These are phyloP conservation scores for Varanus komodoensis DNA, from an alignment of 2,113 vertebrate genomes.

Conservation along the genomic window DNA sequence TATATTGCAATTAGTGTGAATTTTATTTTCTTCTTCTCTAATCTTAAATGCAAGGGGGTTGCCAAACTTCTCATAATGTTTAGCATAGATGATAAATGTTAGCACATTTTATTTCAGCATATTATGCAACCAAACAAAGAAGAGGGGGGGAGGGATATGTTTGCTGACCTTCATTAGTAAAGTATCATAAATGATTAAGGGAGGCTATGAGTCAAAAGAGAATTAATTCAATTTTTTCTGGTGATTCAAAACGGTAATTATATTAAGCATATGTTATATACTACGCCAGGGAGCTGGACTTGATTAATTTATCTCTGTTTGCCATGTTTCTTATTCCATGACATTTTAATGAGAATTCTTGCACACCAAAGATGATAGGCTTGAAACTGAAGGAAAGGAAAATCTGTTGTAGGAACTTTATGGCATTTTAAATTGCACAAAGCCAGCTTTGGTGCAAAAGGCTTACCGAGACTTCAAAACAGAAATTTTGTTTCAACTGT, in stretches of 20 bases:
- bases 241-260: background rate
- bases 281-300: background rate
- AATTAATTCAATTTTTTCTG: conserved; percentile 17
- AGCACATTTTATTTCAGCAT: background rate
- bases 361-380: background rate
- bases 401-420: background rate
- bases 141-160: background rate
- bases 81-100: background rate
- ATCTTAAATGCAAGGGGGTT: background rate
- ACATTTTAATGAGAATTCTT: conserved; percentile 4
- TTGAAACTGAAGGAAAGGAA: background rate
- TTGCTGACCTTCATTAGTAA: conserved; percentile 23
- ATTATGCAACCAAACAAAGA: background rate
- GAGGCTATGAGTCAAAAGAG: background rate
- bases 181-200: background rate
- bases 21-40: background rate
- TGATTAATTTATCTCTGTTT: conserved; percentile 35
- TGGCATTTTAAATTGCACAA: background rate
- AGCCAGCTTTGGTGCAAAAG: conserved; percentile 1
- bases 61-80: background rate
- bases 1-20: background rate
- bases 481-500: background rate
- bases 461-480: background rate
- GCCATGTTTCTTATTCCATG: background rate
- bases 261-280: conserved; percentile 22